phyloP scores from a whole-genome alignment of 2,113 vertebrate species.

The Sander vitreus region DNA sequence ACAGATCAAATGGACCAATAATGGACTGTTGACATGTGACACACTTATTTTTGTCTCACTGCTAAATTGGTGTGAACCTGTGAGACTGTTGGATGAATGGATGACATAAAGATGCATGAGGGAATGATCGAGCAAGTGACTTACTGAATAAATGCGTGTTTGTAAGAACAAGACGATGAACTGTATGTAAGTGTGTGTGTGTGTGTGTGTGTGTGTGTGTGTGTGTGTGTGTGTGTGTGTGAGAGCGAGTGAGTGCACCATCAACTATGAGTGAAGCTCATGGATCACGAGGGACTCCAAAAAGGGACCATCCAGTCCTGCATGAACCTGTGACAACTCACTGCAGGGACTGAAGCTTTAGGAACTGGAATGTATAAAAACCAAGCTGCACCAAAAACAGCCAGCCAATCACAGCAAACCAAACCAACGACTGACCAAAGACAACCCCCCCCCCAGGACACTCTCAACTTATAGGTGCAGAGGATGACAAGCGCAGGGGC shows the following conservation, averaged over 20 bases:
- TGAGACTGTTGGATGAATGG: constrained; percentile 59
- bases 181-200: constrained; percentile 47
- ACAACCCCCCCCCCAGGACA: constrained; percentile 74
- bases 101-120: constrained; percentile 42
- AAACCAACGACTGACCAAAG: constrained; percentile 80
- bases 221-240: constrained; percentile 41
- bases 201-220: constrained; percentile 30
- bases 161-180: constrained; percentile 35
- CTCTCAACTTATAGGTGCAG: constrained; percentile 65
- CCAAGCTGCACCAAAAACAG: constrained; percentile 83
- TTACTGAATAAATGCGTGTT: constrained; percentile 64
- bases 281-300: constrained; percentile 72
- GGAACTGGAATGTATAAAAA: constrained; percentile 84
- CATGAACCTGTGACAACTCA: constrained; percentile 69
- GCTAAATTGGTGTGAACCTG: constrained; percentile 63
- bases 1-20: constrained; percentile 59
- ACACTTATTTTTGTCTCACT: constrained; percentile 79
- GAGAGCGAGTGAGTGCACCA: constrained; percentile 55
- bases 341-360: constrained; percentile 78
- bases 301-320: constrained; percentile 70
- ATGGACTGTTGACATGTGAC: constrained; percentile 76
- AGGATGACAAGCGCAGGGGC: constrained; percentile 57
- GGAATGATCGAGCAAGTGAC: constrained; percentile 38
- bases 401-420: constrained; percentile 58
- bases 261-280: constrained; percentile 75